Evolutionary conservation across 2,113 vertebrate species (phyloP).

Genomic region (Macrotis lagotis): DNA sequence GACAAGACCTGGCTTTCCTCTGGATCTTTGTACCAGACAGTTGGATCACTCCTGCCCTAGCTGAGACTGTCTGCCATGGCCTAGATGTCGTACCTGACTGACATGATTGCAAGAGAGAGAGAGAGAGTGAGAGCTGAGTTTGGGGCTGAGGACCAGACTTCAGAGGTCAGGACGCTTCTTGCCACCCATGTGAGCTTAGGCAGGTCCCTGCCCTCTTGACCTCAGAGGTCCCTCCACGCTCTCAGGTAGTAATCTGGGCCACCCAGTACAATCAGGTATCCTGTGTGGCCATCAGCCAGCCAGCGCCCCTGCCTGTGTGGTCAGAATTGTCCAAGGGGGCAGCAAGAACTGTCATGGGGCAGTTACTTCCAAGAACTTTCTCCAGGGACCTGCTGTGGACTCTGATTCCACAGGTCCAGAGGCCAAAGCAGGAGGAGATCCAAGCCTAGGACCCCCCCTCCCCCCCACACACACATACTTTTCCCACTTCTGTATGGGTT

Average conservation of each 20-base stretch:
- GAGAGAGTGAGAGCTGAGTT: too few species aligned
- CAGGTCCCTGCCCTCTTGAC: neutral
- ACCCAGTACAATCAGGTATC: neutral
- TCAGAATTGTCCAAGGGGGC: neutral
- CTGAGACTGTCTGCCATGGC: neutral
- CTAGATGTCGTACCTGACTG: rapidly evolving
- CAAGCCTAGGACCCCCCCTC: neutral
- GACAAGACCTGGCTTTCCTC: neutral
- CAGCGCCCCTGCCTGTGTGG: too few species aligned
- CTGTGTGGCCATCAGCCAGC: neutral
- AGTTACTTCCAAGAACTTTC: too few species aligned
- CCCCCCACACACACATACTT: too few species aligned
- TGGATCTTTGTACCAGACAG: neutral
- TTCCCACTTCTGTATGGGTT: neutral
- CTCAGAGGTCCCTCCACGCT: neutral
- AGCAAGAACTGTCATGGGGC: too few species aligned
- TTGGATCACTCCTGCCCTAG: neutral
- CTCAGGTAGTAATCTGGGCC: neutral
- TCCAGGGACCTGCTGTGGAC: neutral
- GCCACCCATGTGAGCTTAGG: neutral
- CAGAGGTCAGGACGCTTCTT: neutral
- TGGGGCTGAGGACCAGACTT: neutral
- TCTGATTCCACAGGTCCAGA: neutral
- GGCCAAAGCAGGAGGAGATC: neutral
- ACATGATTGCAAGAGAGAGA: neutral